Base-by-base conservation (phyloP, 2,888 invertebrate genomes). In the Drosophila dives region DNA sequence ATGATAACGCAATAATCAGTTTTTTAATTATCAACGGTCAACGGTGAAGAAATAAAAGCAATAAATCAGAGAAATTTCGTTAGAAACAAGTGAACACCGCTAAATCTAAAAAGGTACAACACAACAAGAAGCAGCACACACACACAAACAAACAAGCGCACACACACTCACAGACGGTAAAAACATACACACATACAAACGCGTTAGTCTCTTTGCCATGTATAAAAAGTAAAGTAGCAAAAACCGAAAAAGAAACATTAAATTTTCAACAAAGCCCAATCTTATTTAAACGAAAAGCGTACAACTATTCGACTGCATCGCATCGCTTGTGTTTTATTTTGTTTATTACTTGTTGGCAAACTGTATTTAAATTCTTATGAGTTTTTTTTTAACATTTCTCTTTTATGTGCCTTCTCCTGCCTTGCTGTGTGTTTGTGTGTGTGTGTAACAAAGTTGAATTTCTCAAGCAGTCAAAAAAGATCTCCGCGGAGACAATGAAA, bases 151-250 rank as follows among this genome's bases (percentile, higher is more conserved):
- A 32, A 63, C 68, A 48, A 45, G 23, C 45, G 15, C 66, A 56
- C 58, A 40, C 54, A 55, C 48, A 54, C 49, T 49, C 40, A 48
- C 54, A 61, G 33, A 55, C 72, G 72, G 45, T 72, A 64, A 76
- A 71, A 67, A 59, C 71, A 76, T 72, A 63, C 69, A 65, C 72
- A 71, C 64, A 72, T 63, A 81, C 68, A 68, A 58, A 45, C 70
- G 55, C 42, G 64, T 36, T 67, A 60, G 75, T 74, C 70, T 78
- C 70, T 72, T 68, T 79, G 80, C 75, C 69, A 78, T 84, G 75
- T 75, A 86, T 76, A 75, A 87, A 81, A 87, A 81, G 87, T 87
- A 78, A 84, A 86, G 86, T 72, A 85, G 84, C 75, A 74, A 72
- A 80, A 80, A 66, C 34, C 23, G 45, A 45, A 8, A 23, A 45